phyloP scores from a whole-genome alignment of 2,888 invertebrate species.

The Phyto melanocephala region DNA sequence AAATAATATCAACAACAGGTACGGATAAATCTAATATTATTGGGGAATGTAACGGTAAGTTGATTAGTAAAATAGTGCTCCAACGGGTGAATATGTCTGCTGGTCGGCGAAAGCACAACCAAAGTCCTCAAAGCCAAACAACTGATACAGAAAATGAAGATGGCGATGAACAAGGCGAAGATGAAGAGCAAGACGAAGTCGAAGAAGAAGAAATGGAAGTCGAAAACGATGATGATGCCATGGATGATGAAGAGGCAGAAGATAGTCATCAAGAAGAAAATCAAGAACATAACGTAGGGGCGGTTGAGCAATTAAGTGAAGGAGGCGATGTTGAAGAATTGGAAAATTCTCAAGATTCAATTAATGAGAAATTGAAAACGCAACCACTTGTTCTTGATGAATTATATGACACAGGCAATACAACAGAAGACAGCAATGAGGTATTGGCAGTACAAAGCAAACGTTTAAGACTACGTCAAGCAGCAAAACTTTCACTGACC shows the following conservation, averaged over 20 bases:
- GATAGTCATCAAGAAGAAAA: slow-evolving; percentile 61
- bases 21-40: slow-evolving; percentile 48
- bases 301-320: background rate
- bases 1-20: slow-evolving; percentile 14
- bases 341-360: slow-evolving; percentile 22
- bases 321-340: background rate
- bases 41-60: slow-evolving; percentile 73
- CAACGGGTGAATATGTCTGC: slow-evolving; percentile 69
- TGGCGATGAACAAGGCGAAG: slow-evolving; percentile 59
- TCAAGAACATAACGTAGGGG: slow-evolving; percentile 47
- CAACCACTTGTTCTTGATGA: slow-evolving; percentile 33
- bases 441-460: slow-evolving; percentile 61
- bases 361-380: slow-evolving; percentile 28
- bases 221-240: slow-evolving; percentile 18
- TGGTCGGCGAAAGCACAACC: slow-evolving; percentile 30
- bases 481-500: slow-evolving; percentile 51
- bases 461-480: slow-evolving; percentile 48
- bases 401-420: slow-evolving; percentile 59
- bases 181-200: slow-evolving; percentile 46
- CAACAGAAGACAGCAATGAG: slow-evolving; percentile 66
- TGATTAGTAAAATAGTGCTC: slow-evolving; percentile 74
- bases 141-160: slow-evolving; percentile 67
- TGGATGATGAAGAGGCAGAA: slow-evolving; percentile 51
- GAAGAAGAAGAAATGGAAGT: slow-evolving; percentile 34
- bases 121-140: slow-evolving; percentile 57